These are phyloP conservation scores for Orthosia cruda DNA, from an alignment of 2,888 invertebrate genomes.

Conservation along the genomic window DNA sequence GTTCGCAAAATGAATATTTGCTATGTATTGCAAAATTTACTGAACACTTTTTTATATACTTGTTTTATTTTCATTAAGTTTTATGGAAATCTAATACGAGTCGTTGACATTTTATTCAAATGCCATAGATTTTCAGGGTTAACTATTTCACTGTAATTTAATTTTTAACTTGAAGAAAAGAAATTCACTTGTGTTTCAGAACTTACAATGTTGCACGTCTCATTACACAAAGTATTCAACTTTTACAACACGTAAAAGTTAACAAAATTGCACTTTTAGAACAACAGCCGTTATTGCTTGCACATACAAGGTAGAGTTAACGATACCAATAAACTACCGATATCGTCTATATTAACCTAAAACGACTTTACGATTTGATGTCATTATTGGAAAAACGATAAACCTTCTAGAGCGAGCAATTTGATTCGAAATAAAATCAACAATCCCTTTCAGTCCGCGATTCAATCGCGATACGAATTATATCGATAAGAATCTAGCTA, in stretches of 20 bases:
- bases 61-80: neutral
- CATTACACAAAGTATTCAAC: conserved; percentile 8
- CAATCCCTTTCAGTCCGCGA: conserved; percentile 68
- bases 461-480: conserved; percentile 66
- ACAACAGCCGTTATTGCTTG: conserved; percentile 11
- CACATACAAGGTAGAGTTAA: conserved; percentile 49
- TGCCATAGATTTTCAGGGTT: accelerated
- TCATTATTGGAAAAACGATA: conserved; percentile 80
- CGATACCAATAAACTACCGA: conserved; percentile 46
- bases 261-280: conserved; percentile 32
- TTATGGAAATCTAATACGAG: neutral
- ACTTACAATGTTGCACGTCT: conserved; percentile 2
- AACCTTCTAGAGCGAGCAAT: conserved; percentile 73
- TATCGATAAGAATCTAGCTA: conserved; percentile 52
- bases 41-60: neutral
- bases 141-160: neutral
- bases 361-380: conserved; percentile 75
- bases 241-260: conserved; percentile 18
- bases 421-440: conserved; percentile 75
- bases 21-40: neutral
- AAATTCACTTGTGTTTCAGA: neutral
- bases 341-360: conserved; percentile 63
- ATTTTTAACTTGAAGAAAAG: conserved; percentile 3
- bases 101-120: neutral
- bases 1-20: neutral